Percentiles rank a stretch among this genome's conserved stretches.
These are phyloP conservation scores for Triops longicaudatus DNA, from an alignment of 1,140 invertebrate genomes.

Conservation along the genomic window DNA sequence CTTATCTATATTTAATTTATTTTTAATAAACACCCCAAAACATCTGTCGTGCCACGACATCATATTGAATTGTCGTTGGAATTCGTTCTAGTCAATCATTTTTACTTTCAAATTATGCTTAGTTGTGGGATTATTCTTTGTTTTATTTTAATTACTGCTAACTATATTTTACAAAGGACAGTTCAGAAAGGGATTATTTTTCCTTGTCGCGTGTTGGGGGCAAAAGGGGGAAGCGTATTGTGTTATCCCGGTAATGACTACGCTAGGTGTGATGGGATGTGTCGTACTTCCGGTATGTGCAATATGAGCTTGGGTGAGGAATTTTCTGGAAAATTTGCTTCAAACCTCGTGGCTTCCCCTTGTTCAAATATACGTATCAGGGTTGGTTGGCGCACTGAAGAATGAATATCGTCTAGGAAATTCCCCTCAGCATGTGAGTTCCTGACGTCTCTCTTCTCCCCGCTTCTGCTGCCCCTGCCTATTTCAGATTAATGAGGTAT, in stretches of 20 bases:
- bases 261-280: background rate
- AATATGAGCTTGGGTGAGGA: slow-evolving; percentile 1
- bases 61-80: no score
- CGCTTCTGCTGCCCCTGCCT: background rate
- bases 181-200: no score
- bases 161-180: no score
- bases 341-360: background rate
- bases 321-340: background rate
- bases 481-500: slow-evolving; percentile 9
- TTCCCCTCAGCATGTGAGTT: background rate
- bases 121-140: no score
- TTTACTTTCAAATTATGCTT: no score
- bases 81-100: no score
- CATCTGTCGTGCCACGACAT: no score
- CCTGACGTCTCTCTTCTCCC: background rate
- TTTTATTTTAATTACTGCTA: no score
- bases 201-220: background rate
- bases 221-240: background rate
- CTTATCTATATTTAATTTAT: background rate
- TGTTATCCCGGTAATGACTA: background rate
- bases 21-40: no score
- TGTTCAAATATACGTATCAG: background rate
- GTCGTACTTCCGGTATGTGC: background rate
- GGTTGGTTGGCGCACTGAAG: background rate
- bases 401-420: background rate